A percentile compares a stretch with the other conserved stretches of the same genome.
These are phyloP conservation scores for Toxotes lorentzi DNA, from an alignment of 2,797 vertebrate species.

Conservation along the genomic window DNA sequence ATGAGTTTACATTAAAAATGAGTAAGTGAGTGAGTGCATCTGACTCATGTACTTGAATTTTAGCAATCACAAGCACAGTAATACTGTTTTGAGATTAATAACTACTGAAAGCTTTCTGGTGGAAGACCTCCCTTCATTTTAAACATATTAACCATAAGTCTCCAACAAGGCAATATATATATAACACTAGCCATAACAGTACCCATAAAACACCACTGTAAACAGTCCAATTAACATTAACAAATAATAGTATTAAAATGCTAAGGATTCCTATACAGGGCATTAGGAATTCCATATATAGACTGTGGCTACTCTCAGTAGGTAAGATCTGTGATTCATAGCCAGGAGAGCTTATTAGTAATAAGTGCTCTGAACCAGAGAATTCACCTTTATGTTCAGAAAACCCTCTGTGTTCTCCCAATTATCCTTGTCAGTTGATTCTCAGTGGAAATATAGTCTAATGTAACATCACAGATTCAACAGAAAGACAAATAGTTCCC, in stretches of 20 bases:
- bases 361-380: slow-evolving; percentile 11
- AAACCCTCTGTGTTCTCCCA: slow-evolving; percentile 16
- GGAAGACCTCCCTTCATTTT: background rate
- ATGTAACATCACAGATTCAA: slow-evolving; percentile 20
- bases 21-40: background rate
- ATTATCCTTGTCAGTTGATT: slow-evolving; percentile 31
- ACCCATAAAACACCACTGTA: background rate
- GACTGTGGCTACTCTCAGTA: background rate
- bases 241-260: background rate
- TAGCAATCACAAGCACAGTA: no score
- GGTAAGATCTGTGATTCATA: background rate
- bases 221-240: background rate
- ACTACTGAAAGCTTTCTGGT: background rate
- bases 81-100: background rate
- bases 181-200: background rate
- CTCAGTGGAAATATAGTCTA: slow-evolving; percentile 18
- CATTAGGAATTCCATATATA: background rate
- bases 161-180: background rate
- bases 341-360: slow-evolving; percentile 11
- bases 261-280: background rate
- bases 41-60: background rate
- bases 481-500: slow-evolving; percentile 11
- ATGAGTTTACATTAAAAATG: background rate
- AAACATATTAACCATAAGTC: background rate
- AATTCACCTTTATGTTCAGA: slow-evolving; percentile 27